A percentile compares a stretch with the other conserved stretches of the same genome.
Evolutionary conservation across 2,888 invertebrate species (phyloP).

Genomic region (Acanthosepion lycidas): DNA sequence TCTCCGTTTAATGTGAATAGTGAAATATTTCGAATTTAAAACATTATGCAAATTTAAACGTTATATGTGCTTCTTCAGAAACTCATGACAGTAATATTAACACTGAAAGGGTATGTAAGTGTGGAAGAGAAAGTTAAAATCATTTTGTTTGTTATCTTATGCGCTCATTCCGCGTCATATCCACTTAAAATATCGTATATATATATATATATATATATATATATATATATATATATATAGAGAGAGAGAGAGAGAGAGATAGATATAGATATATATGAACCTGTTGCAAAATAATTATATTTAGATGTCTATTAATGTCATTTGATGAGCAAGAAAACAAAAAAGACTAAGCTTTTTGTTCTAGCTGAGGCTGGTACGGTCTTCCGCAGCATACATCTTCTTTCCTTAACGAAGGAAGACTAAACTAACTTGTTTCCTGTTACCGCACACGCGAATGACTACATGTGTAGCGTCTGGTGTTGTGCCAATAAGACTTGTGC

Average conservation of each 20-base stretch:
- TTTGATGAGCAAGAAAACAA: not conserved
- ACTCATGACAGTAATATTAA: not conserved
- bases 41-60: too few species aligned
- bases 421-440: not conserved
- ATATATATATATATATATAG: too few species aligned
- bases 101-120: not conserved
- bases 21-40: too few species aligned
- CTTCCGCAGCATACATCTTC: constrained; percentile 33
- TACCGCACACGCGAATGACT: not conserved
- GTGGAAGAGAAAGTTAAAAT: not conserved
- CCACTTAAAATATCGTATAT: not conserved
- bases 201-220: too few species aligned
- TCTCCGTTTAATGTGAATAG: too few species aligned
- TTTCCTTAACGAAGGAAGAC: not conserved
- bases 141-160: not conserved
- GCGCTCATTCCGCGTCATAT: not conserved
- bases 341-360: not conserved
- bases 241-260: too few species aligned
- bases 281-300: not conserved
- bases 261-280: not conserved
- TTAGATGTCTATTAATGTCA: not conserved
- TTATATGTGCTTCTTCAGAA: too few species aligned
- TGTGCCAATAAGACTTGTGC: not conserved
- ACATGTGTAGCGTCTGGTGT: not conserved
- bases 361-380: not conserved